These are phyloP conservation scores for Peucedramus taeniatus DNA, from an alignment of 2,113 vertebrate genomes.

Conservation along the genomic window DNA sequence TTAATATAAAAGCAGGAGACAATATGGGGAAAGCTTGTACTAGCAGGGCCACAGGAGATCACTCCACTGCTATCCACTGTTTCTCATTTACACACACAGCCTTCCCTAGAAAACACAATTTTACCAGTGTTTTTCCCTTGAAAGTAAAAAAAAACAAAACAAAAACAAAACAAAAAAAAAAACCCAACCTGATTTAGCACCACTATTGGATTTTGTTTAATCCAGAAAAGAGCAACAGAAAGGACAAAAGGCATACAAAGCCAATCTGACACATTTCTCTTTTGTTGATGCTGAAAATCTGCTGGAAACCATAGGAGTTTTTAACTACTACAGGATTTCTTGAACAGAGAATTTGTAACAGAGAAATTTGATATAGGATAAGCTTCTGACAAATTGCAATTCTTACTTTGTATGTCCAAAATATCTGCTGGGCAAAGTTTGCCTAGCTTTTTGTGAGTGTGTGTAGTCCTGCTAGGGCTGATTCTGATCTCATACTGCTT, in stretches of 20 bases:
- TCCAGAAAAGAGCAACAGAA: slow-evolving; percentile 71
- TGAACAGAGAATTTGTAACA: not conserved
- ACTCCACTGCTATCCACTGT: slow-evolving; percentile 75
- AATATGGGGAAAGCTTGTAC: slow-evolving; percentile 90
- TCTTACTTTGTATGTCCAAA: not conserved
- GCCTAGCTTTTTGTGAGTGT: not conserved
- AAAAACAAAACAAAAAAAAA: slow-evolving; percentile 82
- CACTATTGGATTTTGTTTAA: slow-evolving; percentile 84
- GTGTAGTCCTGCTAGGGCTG: not conserved
- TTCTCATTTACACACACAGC: slow-evolving; percentile 86
- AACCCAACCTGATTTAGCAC: slow-evolving; percentile 84
- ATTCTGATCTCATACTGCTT: slow-evolving; percentile 20
- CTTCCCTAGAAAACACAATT: slow-evolving; percentile 74
- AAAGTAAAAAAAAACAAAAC: slow-evolving; percentile 78
- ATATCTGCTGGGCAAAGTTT: slow-evolving; percentile 15
- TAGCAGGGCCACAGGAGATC: slow-evolving; percentile 86
- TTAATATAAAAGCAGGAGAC: slow-evolving; percentile 99
- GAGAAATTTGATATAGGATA: not conserved
- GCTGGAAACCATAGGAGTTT: slow-evolving; percentile 16
- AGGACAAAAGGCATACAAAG: slow-evolving; percentile 32
- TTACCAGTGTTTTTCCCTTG: slow-evolving; percentile 80
- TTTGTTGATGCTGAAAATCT: slow-evolving; percentile 40
- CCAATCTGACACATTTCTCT: not conserved
- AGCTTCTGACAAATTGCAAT: not conserved
- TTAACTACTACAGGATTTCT: slow-evolving; percentile 12